Conservation (phyloP, 35 echinoderm and acorn worm genomes). For the Apostichopus parvimensis region DNA sequence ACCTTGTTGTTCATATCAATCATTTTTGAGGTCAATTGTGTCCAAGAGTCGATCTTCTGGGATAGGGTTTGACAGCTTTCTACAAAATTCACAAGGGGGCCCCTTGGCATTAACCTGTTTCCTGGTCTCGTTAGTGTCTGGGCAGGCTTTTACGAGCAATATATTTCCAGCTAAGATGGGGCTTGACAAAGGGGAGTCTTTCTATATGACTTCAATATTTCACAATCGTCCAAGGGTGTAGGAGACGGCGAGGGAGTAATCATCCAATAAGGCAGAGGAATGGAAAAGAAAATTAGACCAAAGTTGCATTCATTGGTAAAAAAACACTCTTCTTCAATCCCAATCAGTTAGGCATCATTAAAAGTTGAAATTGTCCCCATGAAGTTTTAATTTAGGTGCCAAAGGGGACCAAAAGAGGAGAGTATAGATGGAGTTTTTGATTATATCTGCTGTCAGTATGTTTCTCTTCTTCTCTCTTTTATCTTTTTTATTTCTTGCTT, state of each 20-base stretch:
- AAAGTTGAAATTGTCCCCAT: conserved; percentile 19
- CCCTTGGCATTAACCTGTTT: conserved; percentile 32
- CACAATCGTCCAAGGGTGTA: conserved; percentile 17
- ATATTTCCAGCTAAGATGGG: conserved; percentile 29
- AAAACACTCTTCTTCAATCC: neutral
- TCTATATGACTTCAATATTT: neutral
- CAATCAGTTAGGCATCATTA: conserved; percentile 31
- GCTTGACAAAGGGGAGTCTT: neutral
- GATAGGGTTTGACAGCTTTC: neutral
- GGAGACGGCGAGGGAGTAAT: neutral
- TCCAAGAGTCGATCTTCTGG: conserved; percentile 5
- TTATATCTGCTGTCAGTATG: neutral
- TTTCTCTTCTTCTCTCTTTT: neutral
- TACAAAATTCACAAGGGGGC: conserved; percentile 4
- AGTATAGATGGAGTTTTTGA: neutral
- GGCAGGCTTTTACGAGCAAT: conserved; percentile 35
- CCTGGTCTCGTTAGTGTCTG: neutral
- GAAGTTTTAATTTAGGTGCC: conserved; percentile 22
- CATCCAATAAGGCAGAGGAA: conserved; percentile 6
- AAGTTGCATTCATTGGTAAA: conserved; percentile 28
- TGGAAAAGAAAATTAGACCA: conserved; percentile 28
- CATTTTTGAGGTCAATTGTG: conserved; percentile 39
- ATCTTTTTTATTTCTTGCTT: too few species aligned
- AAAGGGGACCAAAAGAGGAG: neutral
- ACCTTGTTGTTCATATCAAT: conserved; percentile 24